phyloP scores from a whole-genome alignment of 2,888 invertebrate genomes.

The Cosmopolites sordidus region DNA sequence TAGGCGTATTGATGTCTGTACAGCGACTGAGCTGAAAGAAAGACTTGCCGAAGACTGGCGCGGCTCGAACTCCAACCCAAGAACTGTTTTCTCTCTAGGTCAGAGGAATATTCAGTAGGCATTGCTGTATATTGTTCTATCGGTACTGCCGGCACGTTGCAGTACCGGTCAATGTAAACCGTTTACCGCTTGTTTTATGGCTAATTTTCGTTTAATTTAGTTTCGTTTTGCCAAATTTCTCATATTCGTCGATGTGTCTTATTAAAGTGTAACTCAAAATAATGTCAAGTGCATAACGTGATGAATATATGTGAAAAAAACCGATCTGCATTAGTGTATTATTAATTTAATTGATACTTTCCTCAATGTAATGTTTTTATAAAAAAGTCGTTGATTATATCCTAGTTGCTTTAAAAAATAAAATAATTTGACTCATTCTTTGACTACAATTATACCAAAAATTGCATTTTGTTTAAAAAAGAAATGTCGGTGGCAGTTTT shows the following conservation, averaged over 20 bases:
- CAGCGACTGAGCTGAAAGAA: slow-evolving; percentile 25
- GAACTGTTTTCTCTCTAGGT: slow-evolving; percentile 29
- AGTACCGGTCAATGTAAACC: slow-evolving; percentile 15
- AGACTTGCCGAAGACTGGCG: slow-evolving; percentile 27
- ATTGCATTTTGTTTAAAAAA: too few relatives aligned
- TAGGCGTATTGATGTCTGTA: slow-evolving; percentile 27
- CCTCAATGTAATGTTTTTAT: too few relatives aligned
- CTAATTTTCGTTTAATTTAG: slow-evolving; percentile 8
- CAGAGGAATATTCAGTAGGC: slow-evolving; percentile 28
- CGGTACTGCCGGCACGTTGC: slow-evolving; percentile 22
- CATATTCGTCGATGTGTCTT: too few relatives aligned
- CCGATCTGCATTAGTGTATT: too few relatives aligned
- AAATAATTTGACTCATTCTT: too few relatives aligned
- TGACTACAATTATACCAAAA: too few relatives aligned
- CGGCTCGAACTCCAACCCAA: slow-evolving; percentile 16
- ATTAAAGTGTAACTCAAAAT: too few relatives aligned
- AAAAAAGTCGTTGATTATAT: too few relatives aligned
- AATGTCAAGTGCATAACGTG: background rate
- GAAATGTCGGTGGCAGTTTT: too few relatives aligned
- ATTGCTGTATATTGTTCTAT: slow-evolving; percentile 23
- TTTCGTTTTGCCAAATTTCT: background rate
- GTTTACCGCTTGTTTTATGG: slow-evolving; percentile 10
- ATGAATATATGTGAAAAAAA: background rate
- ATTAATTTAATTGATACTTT: too few relatives aligned
- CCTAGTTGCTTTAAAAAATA: too few relatives aligned